phyloP scores from a whole-genome alignment of 2,113 vertebrate genomes.

The Malurus elegans region DNA sequence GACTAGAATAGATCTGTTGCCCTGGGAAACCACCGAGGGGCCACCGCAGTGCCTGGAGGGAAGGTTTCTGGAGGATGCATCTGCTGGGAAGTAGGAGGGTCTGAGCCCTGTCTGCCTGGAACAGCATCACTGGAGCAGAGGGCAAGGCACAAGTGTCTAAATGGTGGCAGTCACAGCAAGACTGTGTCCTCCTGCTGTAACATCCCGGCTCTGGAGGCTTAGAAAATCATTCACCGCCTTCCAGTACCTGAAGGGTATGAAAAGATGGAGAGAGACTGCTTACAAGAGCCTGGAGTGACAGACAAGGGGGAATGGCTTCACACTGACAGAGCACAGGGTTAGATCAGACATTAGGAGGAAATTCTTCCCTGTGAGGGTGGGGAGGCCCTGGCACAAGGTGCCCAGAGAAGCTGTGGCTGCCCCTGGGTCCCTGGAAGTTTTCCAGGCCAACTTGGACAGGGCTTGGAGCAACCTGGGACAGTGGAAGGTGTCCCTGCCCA shows the following conservation, averaged over 20 bases:
- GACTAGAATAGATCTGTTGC: neutral
- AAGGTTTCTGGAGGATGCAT: neutral
- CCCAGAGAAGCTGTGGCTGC: neutral
- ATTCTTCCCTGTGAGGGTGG: fast-evolving
- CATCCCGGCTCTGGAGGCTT: neutral
- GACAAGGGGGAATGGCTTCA: neutral
- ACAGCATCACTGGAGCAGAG: neutral
- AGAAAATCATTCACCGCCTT: neutral
- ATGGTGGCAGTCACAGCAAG: neutral
- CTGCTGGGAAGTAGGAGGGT: neutral
- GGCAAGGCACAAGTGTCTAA: neutral
- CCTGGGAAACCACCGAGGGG: neutral
- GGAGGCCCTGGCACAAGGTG: fast-evolving
- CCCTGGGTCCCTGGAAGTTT: neutral
- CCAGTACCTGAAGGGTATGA: neutral
- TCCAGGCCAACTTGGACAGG: fast-evolving
- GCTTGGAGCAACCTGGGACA: fast-evolving
- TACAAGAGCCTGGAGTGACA: neutral
- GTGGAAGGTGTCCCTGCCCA: neutral
- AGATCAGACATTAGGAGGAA: neutral
- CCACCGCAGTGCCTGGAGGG: neutral
- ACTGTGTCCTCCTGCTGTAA: neutral
- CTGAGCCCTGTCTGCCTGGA: neutral
- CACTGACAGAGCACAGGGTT: neutral
- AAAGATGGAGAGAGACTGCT: neutral